A percentile compares a stretch with the other conserved stretches of the same genome.
phyloP scores from a whole-genome alignment of 2,113 vertebrate genomes.

The Albula glossodonta region DNA sequence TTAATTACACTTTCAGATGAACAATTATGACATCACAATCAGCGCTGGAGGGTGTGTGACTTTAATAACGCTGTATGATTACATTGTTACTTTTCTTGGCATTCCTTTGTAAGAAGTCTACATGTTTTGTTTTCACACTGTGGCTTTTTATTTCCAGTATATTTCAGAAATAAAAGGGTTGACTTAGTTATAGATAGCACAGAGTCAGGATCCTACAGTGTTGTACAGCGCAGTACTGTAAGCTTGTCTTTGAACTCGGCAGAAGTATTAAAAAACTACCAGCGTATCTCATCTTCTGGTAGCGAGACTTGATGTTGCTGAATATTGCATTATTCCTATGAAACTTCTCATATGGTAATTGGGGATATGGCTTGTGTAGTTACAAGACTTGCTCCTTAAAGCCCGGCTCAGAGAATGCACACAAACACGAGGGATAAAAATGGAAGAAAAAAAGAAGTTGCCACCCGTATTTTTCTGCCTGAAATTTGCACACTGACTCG shows the following conservation, averaged over 20 bases:
- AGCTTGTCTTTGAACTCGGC: not conserved
- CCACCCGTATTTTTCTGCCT: not conserved
- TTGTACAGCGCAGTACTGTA: not conserved
- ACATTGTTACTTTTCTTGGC: not conserved
- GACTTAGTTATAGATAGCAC: not conserved
- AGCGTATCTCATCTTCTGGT: not conserved
- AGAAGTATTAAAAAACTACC: not conserved
- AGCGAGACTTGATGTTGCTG: not conserved
- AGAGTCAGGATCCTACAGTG: not conserved
- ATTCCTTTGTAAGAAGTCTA: not conserved
- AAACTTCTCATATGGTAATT: not conserved
- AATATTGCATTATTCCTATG: not conserved
- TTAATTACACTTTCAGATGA: not conserved
- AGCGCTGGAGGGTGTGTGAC: too few relatives aligned
- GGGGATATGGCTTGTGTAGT: not conserved
- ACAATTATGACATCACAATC: too few relatives aligned
- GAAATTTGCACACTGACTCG: not conserved
- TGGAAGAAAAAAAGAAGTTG: not conserved
- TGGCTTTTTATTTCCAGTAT: not conserved
- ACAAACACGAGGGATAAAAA: not conserved
- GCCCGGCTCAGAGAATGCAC: not conserved
- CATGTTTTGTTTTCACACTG: not conserved
- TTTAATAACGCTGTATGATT: not conserved
- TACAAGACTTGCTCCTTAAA: not conserved
- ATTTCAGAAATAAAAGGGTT: not conserved